Evolutionary conservation across 2,888 invertebrate genomes (phyloP).

Genomic region (Metalampra italica): DNA sequence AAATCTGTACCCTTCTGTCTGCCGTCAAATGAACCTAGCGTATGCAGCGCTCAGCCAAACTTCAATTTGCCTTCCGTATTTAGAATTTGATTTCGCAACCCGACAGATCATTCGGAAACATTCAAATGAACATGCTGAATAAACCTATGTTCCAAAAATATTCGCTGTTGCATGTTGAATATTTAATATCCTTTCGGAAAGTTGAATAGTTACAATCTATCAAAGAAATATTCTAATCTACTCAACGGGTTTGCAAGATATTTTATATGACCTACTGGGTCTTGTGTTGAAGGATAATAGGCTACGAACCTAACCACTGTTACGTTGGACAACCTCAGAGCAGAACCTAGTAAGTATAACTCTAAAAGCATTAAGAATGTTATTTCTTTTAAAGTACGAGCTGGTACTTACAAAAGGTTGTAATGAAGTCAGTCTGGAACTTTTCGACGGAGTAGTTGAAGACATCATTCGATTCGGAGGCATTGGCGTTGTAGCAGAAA

Average conservation of each 20-base stretch:
- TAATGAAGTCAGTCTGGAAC: background rate
- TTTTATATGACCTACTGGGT: too few relatives aligned
- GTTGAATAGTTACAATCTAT: too few relatives aligned
- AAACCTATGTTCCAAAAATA: too few relatives aligned
- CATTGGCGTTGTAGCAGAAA: background rate
- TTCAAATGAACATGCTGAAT: background rate
- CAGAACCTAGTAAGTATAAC: too few relatives aligned
- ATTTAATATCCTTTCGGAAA: too few relatives aligned
- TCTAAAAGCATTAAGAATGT: background rate
- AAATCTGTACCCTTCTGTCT: background rate
- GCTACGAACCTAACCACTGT: too few relatives aligned
- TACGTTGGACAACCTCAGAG: too few relatives aligned
- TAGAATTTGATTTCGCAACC: background rate
- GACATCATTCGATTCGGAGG: background rate
- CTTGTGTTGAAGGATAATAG: too few relatives aligned
- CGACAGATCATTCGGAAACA: background rate
- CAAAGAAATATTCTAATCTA: too few relatives aligned
- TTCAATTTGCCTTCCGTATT: slow-evolving; percentile 4
- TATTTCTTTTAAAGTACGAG: too few relatives aligned
- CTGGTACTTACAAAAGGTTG: background rate
- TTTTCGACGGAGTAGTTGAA: background rate
- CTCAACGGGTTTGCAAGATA: too few relatives aligned
- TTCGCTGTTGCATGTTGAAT: too few relatives aligned
- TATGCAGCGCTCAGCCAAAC: background rate
- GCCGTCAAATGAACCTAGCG: slow-evolving; percentile 2